Evolutionary conservation across 2,113 vertebrate species (phyloP).

Genomic region (Anolis sagrei): DNA sequence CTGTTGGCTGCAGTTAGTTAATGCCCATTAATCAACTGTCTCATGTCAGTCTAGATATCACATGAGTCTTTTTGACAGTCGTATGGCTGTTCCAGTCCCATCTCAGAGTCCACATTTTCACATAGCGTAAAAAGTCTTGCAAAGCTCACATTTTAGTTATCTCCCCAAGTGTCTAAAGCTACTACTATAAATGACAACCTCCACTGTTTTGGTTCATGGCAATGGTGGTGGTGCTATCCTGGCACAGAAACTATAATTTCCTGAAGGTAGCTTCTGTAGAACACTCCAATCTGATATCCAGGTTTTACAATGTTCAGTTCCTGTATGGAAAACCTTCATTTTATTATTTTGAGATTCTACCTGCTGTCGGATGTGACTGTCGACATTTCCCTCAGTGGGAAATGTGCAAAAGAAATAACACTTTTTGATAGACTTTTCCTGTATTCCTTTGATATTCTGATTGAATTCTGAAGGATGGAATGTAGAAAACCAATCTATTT

Average conservation of each 20-base stretch:
- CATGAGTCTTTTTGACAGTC: no score
- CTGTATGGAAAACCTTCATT: neutral
- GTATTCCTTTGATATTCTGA: constrained; percentile 11
- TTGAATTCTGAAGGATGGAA: constrained; percentile 12
- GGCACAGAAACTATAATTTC: neutral
- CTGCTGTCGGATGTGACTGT: neutral
- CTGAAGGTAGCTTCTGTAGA: neutral
- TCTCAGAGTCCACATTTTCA: neutral
- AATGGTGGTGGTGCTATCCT: neutral
- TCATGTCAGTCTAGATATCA: no score
- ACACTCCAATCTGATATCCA: neutral
- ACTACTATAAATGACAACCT: neutral
- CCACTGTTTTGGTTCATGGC: neutral
- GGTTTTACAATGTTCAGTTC: neutral
- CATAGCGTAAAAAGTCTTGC: neutral
- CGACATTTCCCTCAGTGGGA: neutral
- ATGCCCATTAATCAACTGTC: no score
- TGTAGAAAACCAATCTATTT: constrained; percentile 11
- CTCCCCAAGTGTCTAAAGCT: neutral
- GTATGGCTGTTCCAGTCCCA: no score
- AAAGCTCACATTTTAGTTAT: neutral
- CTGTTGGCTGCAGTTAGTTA: no score
- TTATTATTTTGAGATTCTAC: neutral
- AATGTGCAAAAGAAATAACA: neutral
- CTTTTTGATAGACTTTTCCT: neutral